These are phyloP conservation scores for Prochilodus magdalenae DNA, from an alignment of 2,113 vertebrate genomes.

Conservation along the genomic window DNA sequence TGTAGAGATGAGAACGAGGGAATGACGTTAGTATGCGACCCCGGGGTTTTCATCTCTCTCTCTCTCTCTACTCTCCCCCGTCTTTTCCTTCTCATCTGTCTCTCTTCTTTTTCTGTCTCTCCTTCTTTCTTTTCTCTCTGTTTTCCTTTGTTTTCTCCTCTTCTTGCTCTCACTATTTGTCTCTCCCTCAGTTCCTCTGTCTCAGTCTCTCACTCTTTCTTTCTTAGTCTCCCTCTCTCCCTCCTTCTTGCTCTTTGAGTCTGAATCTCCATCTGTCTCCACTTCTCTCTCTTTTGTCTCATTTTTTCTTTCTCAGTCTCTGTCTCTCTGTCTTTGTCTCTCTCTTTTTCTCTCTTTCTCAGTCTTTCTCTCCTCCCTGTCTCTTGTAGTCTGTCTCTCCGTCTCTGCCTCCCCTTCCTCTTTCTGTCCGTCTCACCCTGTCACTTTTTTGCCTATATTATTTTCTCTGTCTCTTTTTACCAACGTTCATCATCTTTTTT, in stretches of 20 bases:
- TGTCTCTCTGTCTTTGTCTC: neutral
- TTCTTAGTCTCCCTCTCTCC: neutral
- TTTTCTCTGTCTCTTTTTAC: neutral
- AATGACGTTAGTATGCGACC: neutral
- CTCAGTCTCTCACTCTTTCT: conserved; percentile 4
- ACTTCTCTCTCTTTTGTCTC: neutral
- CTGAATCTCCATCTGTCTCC: no score
- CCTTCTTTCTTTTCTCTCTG: neutral
- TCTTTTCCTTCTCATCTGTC: neutral
- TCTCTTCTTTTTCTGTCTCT: neutral
- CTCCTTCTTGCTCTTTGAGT: neutral
- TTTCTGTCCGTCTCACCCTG: neutral
- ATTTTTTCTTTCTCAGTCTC: neutral
- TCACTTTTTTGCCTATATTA: neutral
- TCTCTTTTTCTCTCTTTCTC: no score
- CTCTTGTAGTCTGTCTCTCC: neutral
- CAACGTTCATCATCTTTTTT: no score
- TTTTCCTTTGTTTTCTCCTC: neutral
- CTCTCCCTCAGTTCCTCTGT: neutral
- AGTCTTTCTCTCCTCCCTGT: neutral
- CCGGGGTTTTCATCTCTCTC: neutral
- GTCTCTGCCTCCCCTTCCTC: neutral
- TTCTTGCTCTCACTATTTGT: neutral
- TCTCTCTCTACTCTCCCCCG: neutral
- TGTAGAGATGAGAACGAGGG: neutral